Percentiles rank a stretch among this genome's conserved stretches.
phyloP scores from a whole-genome alignment of 2,113 vertebrate species.

The Nothobranchius furzeri region DNA sequence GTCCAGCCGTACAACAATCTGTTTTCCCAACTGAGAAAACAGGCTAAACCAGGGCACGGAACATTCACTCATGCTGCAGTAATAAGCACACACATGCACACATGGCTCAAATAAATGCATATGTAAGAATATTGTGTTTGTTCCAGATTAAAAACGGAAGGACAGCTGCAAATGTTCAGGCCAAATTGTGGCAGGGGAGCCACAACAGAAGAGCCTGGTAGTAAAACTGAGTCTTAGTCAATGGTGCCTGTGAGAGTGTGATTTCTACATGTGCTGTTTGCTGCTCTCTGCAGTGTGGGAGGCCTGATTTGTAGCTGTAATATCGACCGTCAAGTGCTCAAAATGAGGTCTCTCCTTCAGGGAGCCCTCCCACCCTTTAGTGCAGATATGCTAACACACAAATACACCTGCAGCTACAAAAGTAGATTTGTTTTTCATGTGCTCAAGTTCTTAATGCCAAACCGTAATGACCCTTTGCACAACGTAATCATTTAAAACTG shows the following conservation, averaged over 20 bases:
- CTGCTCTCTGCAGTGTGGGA: conserved; percentile 62
- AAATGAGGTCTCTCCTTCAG: conserved; percentile 71
- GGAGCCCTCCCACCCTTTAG: conserved; percentile 52
- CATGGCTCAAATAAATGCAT: conserved; percentile 1
- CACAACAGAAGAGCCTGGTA: conserved; percentile 42
- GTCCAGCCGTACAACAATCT: conserved; percentile 35
- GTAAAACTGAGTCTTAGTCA: conserved; percentile 65
- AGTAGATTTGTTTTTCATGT: conserved; percentile 8
- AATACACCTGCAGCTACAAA: conserved; percentile 27
- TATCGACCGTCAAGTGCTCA: conserved; percentile 65
- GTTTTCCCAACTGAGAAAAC: conserved; percentile 58
- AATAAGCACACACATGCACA: neutral
- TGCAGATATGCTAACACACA: conserved; percentile 39
- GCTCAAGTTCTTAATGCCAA: neutral
- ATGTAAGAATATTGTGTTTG: conserved; percentile 26
- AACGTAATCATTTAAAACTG: neutral
- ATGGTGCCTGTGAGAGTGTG: conserved; percentile 36
- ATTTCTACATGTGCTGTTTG: conserved; percentile 37
- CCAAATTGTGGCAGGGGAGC: conserved; percentile 52
- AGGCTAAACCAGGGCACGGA: conserved; percentile 17
- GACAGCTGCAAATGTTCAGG: conserved; percentile 14
- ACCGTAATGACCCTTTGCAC: neutral
- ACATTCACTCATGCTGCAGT: conserved; percentile 7
- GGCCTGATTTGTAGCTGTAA: conserved; percentile 76
- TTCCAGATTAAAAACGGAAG: conserved; percentile 25